Base-by-base conservation (phyloP, 2,888 invertebrate genomes). In the Leptarthrus brevirostris region DNA sequence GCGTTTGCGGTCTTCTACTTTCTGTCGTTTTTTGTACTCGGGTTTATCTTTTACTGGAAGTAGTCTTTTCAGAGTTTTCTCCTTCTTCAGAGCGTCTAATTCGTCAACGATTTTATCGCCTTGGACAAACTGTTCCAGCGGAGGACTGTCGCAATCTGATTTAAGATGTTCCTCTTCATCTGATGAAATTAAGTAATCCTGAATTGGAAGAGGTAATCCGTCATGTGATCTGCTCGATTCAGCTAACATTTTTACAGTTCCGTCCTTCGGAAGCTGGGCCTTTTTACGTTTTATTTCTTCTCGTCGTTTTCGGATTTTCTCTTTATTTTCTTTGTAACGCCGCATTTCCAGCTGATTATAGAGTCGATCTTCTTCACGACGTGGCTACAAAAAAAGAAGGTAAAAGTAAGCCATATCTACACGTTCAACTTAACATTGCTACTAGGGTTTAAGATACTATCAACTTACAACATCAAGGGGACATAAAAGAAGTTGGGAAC, bases 241-340 rank as follows among this genome's bases (percentile, higher is more conserved):
- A 16, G 16, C 16, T 12, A 12, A 3, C 6, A 12, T 8, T 30
- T 4, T 30, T 2, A n/a, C 40, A 8, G 3, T n/a, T 5, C 30
- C 30, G 3, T 72, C 44, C 44, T 53, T 34, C 16, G 12, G 8
- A 3, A 64, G 10, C 30, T 22, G 20, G 66, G 20, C 20, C 6
- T 69, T 69, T 69, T 73, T 76, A 2, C 78, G 44, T 76, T 77
- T 73, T 75, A 79, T 79, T 16, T 82, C 78, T 74, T 85, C 85
- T 74, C 84, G 84, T 14, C 85, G 82, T 22, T 90, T 87, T 6
- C 92, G 88, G 76, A 93, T 85, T 82, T 92, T 92, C 81, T 93
- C 93, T 81, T 94, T 93, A 40, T 93, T 92, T 80, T 92, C 91
- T 81, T 90, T 91, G 83, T 93, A 93, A 61, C 91, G 88, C 80